Evolutionary conservation across 2,797 vertebrate species (phyloP).

Genomic region (Ibycter americanus): DNA sequence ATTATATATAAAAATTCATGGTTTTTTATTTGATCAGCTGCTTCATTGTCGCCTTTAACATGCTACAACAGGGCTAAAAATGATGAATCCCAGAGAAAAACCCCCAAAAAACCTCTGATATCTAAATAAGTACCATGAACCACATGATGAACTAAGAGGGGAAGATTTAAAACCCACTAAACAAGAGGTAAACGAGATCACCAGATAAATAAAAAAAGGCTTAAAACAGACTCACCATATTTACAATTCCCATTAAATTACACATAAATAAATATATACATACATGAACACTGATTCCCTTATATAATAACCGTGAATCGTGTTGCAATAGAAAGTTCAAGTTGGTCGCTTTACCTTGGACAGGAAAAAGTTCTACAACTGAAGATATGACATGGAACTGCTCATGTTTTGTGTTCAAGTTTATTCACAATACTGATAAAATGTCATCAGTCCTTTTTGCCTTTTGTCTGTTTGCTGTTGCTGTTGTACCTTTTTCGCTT

Average conservation of each 20-base stretch:
- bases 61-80: slow-evolving; percentile 99
- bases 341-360: slow-evolving; percentile 89
- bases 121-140: slow-evolving; percentile 96
- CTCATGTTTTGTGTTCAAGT: slow-evolving; percentile 91
- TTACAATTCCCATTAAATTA: slow-evolving; percentile 99
- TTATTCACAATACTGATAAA: slow-evolving; percentile 99
- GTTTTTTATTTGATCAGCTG: slow-evolving; percentile 91
- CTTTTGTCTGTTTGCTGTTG: slow-evolving; percentile 75
- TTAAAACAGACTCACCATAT: slow-evolving; percentile 99
- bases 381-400: slow-evolving; percentile 94
- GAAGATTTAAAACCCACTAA: slow-evolving; percentile 98
- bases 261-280: slow-evolving; percentile 99
- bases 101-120: slow-evolving; percentile 87
- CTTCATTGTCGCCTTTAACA: slow-evolving; percentile 93
- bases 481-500: background rate
- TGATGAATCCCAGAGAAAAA: slow-evolving; percentile 90
- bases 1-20: slow-evolving; percentile 86
- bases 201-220: slow-evolving; percentile 99
- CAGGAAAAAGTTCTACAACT: slow-evolving; percentile 87
- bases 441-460: slow-evolving; percentile 87
- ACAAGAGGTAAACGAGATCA: slow-evolving; percentile 96
- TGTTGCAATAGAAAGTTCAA: slow-evolving; percentile 95
- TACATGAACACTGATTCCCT: slow-evolving; percentile 99
- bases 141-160: slow-evolving; percentile 96
- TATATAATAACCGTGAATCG: slow-evolving; percentile 93